Conservation (phyloP, 2,888 invertebrate genomes). For the Plagiodera versicolora region DNA sequence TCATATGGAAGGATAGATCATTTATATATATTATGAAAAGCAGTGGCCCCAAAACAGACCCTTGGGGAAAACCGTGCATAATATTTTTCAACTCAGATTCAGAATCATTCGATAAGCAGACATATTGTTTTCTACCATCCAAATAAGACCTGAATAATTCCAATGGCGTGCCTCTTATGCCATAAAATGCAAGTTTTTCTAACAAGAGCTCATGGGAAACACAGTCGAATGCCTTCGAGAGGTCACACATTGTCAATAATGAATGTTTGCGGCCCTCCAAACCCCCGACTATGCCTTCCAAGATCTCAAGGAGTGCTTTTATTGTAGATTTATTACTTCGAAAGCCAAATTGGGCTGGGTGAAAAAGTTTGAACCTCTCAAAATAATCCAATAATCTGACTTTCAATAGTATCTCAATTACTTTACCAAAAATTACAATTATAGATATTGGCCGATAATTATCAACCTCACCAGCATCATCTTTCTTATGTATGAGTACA, state of each 20-base stretch:
- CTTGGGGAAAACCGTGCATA: no score
- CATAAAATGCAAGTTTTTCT: neutral
- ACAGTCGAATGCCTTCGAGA: constrained; percentile 10
- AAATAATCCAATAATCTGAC: constrained; percentile 11
- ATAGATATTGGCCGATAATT: constrained; percentile 18
- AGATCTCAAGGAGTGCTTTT: constrained; percentile 4
- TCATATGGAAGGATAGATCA: neutral
- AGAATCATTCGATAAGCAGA: neutral
- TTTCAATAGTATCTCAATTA: constrained; percentile 12
- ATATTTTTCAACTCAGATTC: no score
- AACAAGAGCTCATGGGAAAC: neutral
- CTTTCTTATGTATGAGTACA: constrained; percentile 15
- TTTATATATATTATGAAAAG: neutral
- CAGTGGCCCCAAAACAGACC: no score
- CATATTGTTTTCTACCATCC: neutral
- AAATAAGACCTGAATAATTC: neutral
- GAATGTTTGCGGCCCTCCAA: neutral
- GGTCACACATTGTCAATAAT: constrained; percentile 10
- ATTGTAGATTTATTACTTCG: neutral
- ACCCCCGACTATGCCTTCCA: constrained; percentile 1
- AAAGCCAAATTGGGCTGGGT: constrained; percentile 11
- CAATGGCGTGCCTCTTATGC: neutral
- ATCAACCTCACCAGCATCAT: constrained; percentile 3
- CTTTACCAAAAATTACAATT: constrained; percentile 6
- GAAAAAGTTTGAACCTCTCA: constrained; percentile 7